These are phyloP conservation scores for Pogonomyrmex californicus DNA, from an alignment of 1,140 invertebrate species.

Conservation along the genomic window DNA sequence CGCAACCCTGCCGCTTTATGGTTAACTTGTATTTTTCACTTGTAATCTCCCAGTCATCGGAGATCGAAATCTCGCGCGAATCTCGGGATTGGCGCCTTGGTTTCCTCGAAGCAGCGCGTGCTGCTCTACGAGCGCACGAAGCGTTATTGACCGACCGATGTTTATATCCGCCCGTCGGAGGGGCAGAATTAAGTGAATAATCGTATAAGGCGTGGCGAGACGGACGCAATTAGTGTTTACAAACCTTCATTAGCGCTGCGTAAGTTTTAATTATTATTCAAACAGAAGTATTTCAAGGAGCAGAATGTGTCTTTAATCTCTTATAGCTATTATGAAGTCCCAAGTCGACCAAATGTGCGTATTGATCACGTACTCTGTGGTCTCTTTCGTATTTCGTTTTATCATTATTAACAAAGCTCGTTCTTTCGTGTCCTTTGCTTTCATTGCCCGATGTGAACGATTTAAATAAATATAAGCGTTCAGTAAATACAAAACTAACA, in stretches of 20 bases:
- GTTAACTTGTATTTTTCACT: slow-evolving; percentile 17
- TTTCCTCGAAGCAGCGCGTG: slow-evolving; percentile 21
- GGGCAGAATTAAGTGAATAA: slow-evolving; percentile 12
- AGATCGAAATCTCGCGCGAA: slow-evolving; percentile 5
- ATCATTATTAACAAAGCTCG: not conserved
- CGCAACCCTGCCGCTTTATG: slow-evolving; percentile 1
- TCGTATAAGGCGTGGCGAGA: slow-evolving; percentile 25
- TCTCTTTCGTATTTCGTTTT: not conserved
- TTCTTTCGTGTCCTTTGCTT: not conserved
- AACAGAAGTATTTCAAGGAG: not conserved
- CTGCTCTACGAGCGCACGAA: not conserved
- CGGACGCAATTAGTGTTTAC: slow-evolving; percentile 29
- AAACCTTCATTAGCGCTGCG: slow-evolving; percentile 30
- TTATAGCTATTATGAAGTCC: not conserved
- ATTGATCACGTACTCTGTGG: not conserved
- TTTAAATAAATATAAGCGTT: not conserved
- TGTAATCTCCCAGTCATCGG: slow-evolving; percentile 26
- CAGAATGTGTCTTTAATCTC: slow-evolving; percentile 24
- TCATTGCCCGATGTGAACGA: not conserved
- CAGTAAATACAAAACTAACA: not conserved
- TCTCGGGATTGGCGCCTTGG: slow-evolving; percentile 19
- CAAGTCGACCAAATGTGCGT: not conserved
- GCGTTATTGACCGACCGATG: not conserved
- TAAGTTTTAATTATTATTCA: slow-evolving; percentile 45
- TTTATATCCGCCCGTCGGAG: slow-evolving; percentile 23